A percentile compares a stretch with the other conserved stretches of the same genome.
phyloP scores from a whole-genome alignment of 1,140 invertebrate genomes.

The Ctenoplectra terminalis region DNA sequence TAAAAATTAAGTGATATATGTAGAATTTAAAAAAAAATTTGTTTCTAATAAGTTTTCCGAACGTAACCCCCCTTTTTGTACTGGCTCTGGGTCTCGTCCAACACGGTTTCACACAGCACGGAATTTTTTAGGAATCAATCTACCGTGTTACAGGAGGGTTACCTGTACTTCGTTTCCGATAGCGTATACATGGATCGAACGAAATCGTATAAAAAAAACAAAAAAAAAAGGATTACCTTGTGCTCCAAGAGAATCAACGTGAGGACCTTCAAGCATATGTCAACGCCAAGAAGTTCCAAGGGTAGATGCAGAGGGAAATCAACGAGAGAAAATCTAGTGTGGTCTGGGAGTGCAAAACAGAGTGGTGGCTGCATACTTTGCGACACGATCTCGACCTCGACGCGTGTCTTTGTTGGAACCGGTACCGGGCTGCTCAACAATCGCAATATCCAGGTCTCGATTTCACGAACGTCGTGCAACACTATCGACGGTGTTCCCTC shows the following conservation, averaged over 20 bases:
- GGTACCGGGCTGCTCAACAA: constrained; percentile 98
- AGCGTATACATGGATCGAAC: too few species aligned
- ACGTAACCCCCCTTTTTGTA: too few species aligned
- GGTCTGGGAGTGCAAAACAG: constrained; percentile 98
- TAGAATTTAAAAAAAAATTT: too few species aligned
- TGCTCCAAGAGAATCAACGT: constrained; percentile 98
- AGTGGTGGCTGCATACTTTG: constrained; percentile 93
- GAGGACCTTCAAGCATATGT: constrained; percentile 97
- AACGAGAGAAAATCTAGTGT: constrained; percentile 96
- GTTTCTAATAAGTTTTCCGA: too few species aligned
- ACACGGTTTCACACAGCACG: too few species aligned
- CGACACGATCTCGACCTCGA: constrained; percentile 97
- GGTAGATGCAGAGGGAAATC: constrained; percentile 99
- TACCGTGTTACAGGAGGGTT: too few species aligned
- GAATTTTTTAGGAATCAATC: too few species aligned
- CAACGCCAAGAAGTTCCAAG: constrained; percentile 97
- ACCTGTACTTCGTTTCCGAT: too few species aligned
- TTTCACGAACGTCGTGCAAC: constrained; percentile 97
- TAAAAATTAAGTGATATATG: too few species aligned
- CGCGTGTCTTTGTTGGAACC: constrained; percentile 97
- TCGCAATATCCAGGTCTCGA: constrained; percentile 99
- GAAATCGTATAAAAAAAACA: background rate
- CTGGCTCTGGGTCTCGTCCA: too few species aligned
- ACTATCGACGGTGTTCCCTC: constrained; percentile 94
- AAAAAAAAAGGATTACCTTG: constrained; percentile 88